A percentile compares a stretch with the other conserved stretches of the same genome.
Conservation (phyloP, 2,797 vertebrate genomes). For the Heliangelus exortis region DNA sequence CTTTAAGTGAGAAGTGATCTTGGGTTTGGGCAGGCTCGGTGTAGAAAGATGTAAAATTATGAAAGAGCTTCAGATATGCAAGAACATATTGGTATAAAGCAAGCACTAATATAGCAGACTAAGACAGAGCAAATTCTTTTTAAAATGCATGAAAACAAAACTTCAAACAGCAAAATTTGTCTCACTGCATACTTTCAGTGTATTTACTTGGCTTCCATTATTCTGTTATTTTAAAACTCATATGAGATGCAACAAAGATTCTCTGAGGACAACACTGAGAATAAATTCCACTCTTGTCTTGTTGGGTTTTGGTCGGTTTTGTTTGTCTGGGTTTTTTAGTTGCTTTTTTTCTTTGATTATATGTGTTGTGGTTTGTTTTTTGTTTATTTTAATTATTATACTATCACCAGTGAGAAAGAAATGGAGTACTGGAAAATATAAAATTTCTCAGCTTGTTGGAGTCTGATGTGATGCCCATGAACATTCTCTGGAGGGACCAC, state of each 20-base stretch:
- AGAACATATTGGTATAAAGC: background rate
- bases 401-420: background rate
- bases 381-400: rapidly evolving
- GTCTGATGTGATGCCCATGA: rapidly evolving
- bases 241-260: rapidly evolving
- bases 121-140: background rate
- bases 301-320: background rate
- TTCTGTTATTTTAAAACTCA: background rate
- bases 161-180: background rate
- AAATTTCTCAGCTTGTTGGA: background rate
- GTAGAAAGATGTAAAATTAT: slow-evolving; percentile 30
- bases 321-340: background rate
- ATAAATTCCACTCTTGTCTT: background rate
- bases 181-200: background rate
- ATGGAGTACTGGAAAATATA: background rate
- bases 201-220: background rate
- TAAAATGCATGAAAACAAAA: background rate
- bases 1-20: slow-evolving; percentile 55
- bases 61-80: background rate
- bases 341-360: no score
- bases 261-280: background rate
- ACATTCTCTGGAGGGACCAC: background rate
- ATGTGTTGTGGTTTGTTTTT: background rate
- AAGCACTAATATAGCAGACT: background rate
- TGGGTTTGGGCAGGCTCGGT: background rate